Base-by-base conservation (phyloP, 2,888 invertebrate genomes). In the Brachypterus glaber region DNA sequence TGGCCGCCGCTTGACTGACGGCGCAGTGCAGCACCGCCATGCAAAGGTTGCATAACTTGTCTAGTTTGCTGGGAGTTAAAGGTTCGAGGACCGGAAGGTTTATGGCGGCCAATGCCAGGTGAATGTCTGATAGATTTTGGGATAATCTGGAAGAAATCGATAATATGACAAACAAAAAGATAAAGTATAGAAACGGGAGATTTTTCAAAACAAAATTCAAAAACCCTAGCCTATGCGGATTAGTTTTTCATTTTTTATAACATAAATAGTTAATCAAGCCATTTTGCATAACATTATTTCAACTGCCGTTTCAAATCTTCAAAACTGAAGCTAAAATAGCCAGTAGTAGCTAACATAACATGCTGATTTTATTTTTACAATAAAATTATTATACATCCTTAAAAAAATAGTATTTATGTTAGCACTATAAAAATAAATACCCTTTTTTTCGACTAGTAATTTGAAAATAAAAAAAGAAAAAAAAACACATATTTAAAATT, bases 51-150 rank as follows among this genome's bases (percentile, higher is more conserved):
- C 86, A 84, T 27, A 93, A 70, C 57, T 86, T 85, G 40, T 81
- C 77, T 32, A 93, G 75, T 52, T 90, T 82, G n/a, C 77, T 77
- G 3, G 84, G 76, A 7, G 86, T 87, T 50, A 93, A 70, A 0
- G 93, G 92, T 61, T 93, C 92, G 37, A 92, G 66, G 41, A 91
- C 77, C 0, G 92, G 92, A 51, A 95, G 67, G 12, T 87, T 83
- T 49, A 92, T 72, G 4, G 88, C 88, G 47, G 82, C 76, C 58
- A 82, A 82, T 40, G 89, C 87, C 30, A 90, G 78, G 41, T 77
- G 77, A 44, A 93, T 80, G 61, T 93, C 93, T 44, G 83, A 80
- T 43, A 89, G 78, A 49, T 90, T 76, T 47, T 82, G 78, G 47
- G 82, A 79, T 51, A 89, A 75, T 50, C 85, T 87, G 61, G 0